Evolutionary conservation across 2,797 vertebrate species (phyloP).

Genomic region (Pipistrellus pipistrellus): DNA sequence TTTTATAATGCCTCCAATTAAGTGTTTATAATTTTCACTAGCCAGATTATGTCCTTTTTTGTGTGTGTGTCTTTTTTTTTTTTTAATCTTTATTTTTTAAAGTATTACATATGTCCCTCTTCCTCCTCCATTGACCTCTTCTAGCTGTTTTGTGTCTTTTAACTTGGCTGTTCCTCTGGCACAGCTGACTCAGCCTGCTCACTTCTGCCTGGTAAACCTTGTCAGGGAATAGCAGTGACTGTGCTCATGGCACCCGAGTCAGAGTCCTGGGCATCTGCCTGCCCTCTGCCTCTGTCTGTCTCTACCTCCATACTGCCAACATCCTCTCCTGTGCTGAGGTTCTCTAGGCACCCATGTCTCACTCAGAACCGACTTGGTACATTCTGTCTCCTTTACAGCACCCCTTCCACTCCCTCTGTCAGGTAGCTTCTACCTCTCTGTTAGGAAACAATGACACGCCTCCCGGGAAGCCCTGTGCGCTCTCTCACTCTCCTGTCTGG

Average conservation of each 20-base stretch:
- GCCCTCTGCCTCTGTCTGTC: background rate
- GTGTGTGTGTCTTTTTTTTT: too few relatives aligned
- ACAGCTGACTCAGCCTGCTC: background rate
- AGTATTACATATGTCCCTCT: too few relatives aligned
- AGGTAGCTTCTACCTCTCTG: background rate
- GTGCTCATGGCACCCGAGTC: background rate
- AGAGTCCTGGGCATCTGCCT: background rate
- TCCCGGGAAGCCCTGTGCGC: background rate
- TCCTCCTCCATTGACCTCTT: too few relatives aligned
- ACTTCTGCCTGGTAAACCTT: background rate
- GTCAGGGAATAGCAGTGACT: background rate
- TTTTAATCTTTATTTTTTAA: too few relatives aligned
- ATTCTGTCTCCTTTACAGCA: background rate
- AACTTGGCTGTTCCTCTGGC: background rate
- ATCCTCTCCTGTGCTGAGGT: background rate
- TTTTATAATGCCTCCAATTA: background rate
- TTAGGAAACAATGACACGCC: background rate
- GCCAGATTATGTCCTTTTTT: background rate
- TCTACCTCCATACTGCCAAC: background rate
- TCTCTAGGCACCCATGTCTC: background rate
- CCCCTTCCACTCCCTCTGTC: background rate
- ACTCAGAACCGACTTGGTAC: background rate
- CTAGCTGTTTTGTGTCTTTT: background rate
- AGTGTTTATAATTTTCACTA: background rate
- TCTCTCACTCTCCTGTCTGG: background rate